phyloP scores from a whole-genome alignment of 2,797 vertebrate species.

The Xenentodon cancila region DNA sequence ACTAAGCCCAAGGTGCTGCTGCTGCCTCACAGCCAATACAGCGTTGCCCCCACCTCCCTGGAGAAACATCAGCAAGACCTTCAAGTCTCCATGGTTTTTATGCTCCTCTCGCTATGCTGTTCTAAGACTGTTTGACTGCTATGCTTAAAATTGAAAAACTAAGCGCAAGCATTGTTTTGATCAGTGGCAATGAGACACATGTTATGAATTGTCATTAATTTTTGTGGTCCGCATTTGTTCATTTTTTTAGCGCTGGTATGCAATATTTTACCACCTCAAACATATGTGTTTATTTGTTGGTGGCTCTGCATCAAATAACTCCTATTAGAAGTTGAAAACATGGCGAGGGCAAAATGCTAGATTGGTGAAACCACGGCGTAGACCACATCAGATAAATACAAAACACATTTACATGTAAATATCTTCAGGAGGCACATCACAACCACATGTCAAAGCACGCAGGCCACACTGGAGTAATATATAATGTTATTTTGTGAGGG shows the following conservation, averaged over 20 bases:
- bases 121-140: conserved; percentile 35
- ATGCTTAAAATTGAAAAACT: conserved; percentile 34
- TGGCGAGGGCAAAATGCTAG: conserved; percentile 27
- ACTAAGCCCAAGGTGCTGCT: background rate
- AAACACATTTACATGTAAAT: conserved; percentile 19
- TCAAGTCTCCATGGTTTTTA: conserved; percentile 23
- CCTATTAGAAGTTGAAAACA: conserved; percentile 36
- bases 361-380: conserved; percentile 28
- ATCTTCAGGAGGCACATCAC: too few relatives aligned
- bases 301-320: conserved; percentile 33
- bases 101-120: conserved; percentile 13
- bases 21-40: background rate
- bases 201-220: conserved; percentile 48
- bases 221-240: conserved; percentile 41
- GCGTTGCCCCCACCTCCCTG: background rate
- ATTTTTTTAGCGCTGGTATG: conserved; percentile 28
- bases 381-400: conserved; percentile 18
- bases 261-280: conserved; percentile 54
- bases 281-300: conserved; percentile 51
- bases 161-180: conserved; percentile 26
- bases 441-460: background rate
- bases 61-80: conserved; percentile 7
- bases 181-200: conserved; percentile 30
- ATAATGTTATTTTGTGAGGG: background rate
- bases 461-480: background rate